These are phyloP conservation scores for Matsumyia berberina DNA, from an alignment of 2,888 invertebrate genomes.

Conservation along the genomic window DNA sequence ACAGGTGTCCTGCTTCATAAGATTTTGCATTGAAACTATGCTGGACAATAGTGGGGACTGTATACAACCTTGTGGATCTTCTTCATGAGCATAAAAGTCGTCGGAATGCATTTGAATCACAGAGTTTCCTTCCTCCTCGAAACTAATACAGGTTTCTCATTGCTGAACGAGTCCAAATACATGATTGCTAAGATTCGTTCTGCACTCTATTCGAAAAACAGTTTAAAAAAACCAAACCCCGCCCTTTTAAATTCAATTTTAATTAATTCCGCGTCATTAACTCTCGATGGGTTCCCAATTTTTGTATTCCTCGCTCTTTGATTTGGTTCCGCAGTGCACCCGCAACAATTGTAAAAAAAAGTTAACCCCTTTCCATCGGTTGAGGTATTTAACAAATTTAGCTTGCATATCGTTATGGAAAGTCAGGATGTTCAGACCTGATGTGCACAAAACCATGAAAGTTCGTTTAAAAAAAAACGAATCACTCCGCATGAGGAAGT, in stretches of 20 bases:
- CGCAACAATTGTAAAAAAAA: constrained; percentile 32
- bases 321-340: constrained; percentile 6
- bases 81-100: too few species aligned
- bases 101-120: too few species aligned
- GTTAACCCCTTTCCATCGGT: constrained; percentile 26
- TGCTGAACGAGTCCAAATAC: too few species aligned
- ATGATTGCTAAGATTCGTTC: too few species aligned
- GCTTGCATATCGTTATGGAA: constrained; percentile 32
- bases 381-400: constrained; percentile 14
- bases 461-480: constrained; percentile 1
- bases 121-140: too few species aligned
- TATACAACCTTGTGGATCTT: too few species aligned
- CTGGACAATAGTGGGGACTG: too few species aligned
- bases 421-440: not conserved
- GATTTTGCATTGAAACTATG: too few species aligned
- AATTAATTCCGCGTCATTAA: constrained; percentile 57
- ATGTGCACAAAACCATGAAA: constrained; percentile 24
- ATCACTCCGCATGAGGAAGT: constrained; percentile 13
- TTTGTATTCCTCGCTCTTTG: constrained; percentile 31
- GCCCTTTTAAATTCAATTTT: constrained; percentile 19
- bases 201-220: too few species aligned
- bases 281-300: constrained; percentile 17
- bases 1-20: too few species aligned
- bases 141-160: too few species aligned
- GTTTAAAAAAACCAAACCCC: too few species aligned